Evolutionary conservation across 2,113 vertebrate species (phyloP).

Genomic region (Puntigrus tetrazona): DNA sequence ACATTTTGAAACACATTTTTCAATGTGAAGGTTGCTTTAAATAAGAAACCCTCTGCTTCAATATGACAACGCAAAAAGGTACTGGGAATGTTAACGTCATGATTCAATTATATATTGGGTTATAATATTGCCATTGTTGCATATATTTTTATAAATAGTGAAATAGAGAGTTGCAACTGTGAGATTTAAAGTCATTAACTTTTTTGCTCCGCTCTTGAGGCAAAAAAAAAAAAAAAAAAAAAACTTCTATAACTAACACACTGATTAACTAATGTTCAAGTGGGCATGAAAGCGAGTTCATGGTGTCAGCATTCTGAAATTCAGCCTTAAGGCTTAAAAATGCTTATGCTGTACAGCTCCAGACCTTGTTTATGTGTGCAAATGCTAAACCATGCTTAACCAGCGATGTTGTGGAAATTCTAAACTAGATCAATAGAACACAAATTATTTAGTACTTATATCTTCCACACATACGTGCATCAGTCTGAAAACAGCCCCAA

Average conservation of each 20-base stretch:
- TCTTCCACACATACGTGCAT: not conserved
- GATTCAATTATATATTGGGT: too few relatives aligned
- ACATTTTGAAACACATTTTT: too few relatives aligned
- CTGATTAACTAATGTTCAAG: not conserved
- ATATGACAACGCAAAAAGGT: too few relatives aligned
- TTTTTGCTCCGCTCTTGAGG: not conserved
- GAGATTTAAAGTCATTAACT: not conserved
- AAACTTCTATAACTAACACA: not conserved
- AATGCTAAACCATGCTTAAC: not conserved
- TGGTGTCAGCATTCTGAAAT: not conserved
- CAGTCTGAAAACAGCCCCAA: not conserved
- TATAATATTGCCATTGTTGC: too few relatives aligned
- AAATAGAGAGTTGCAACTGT: not conserved
- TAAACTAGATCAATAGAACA: not conserved
- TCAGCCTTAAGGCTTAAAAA: not conserved
- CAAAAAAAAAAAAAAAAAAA: not conserved
- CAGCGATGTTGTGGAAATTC: not conserved
- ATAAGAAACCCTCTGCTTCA: too few relatives aligned
- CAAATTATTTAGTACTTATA: not conserved
- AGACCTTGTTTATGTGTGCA: not conserved
- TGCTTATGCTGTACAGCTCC: not conserved
- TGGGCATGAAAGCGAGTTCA: conserved; percentile 5
- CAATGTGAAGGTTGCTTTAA: too few relatives aligned
- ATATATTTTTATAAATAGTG: too few relatives aligned
- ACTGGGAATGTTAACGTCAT: too few relatives aligned